Conservation (phyloP, 2,888 invertebrate species). For the Netelia fuscicornis region DNA sequence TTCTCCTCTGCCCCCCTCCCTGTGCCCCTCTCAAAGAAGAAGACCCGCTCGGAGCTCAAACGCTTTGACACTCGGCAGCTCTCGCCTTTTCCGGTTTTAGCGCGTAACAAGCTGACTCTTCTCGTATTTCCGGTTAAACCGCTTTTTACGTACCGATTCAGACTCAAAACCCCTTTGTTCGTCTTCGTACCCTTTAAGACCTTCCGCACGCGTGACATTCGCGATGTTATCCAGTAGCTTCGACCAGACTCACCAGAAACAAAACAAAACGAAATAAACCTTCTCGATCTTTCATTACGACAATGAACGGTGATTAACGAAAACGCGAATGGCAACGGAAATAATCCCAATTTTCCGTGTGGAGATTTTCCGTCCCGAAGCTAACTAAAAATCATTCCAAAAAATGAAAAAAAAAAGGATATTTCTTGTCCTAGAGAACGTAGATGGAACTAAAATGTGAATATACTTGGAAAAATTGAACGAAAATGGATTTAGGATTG, state of each 20-base stretch:
- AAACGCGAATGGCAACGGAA: too few relatives aligned
- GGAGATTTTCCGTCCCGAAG: too few relatives aligned
- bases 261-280: neutral
- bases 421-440: too few relatives aligned
- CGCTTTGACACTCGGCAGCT: neutral
- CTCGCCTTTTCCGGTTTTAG: neutral
- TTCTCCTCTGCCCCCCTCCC: too few relatives aligned
- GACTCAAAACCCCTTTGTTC: neutral
- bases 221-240: neutral
- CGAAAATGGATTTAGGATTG: neutral
- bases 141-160: conserved; percentile 15
- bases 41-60: neutral
- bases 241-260: neutral
- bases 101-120: neutral
- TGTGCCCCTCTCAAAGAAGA: too few relatives aligned
- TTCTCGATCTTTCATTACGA: neutral
- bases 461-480: too few relatives aligned
- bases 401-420: too few relatives aligned
- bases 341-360: too few relatives aligned
- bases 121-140: conserved; percentile 36
- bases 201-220: neutral
- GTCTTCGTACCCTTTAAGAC: neutral
- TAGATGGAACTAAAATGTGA: too few relatives aligned
- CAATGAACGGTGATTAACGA: too few relatives aligned
- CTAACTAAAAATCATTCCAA: too few relatives aligned